Percentiles rank a stretch among this genome's conserved stretches.
These are phyloP conservation scores for Oasisia sp. DNA, from an alignment of 2,888 invertebrate species.

Conservation along the genomic window DNA sequence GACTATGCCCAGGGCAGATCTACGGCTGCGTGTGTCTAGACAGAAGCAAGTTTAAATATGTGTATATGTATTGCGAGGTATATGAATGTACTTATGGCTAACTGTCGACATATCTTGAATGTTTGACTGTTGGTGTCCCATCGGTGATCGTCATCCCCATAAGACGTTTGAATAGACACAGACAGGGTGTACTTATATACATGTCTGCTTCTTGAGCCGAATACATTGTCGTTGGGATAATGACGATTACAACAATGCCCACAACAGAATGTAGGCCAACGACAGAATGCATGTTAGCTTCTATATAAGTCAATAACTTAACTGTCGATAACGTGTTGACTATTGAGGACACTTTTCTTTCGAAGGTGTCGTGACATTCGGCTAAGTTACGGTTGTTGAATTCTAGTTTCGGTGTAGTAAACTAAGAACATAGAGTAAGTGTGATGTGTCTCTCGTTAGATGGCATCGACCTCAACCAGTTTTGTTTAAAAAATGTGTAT, in stretches of 20 bases:
- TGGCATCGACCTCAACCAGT: no score
- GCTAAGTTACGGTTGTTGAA: background rate
- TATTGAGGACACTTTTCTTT: background rate
- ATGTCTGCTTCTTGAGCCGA: background rate
- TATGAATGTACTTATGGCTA: background rate
- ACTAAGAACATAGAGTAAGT: no score
- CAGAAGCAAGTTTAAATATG: background rate
- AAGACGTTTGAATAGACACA: background rate
- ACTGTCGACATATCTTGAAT: background rate
- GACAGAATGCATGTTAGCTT: no score
- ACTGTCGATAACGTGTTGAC: no score
- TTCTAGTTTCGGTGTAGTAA: no score
- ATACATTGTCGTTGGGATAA: no score
- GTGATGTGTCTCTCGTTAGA: no score
- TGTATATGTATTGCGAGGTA: background rate
- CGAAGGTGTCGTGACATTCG: background rate
- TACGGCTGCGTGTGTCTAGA: background rate
- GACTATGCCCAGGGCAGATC: no score
- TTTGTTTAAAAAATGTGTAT: no score
- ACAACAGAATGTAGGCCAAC: no score
- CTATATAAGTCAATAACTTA: no score
- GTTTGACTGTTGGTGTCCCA: background rate
- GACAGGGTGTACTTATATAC: background rate
- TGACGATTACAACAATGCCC: no score
- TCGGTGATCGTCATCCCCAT: background rate